Conservation (phyloP, 2,113 vertebrate species). For the Peucedramus taeniatus region DNA sequence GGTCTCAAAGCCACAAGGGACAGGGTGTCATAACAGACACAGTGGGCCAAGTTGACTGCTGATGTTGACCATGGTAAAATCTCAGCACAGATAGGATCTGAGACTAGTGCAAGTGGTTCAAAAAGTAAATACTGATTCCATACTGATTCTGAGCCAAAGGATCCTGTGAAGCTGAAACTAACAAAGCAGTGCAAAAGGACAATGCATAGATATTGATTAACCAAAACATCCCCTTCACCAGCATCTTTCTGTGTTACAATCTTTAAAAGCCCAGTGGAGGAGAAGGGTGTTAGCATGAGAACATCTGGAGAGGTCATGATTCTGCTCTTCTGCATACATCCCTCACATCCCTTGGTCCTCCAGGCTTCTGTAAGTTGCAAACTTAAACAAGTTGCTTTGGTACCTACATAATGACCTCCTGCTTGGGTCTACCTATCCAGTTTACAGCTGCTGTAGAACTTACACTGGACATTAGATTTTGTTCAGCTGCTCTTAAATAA, state of each 20-base stretch:
- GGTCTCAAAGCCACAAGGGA: neutral
- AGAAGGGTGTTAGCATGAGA: neutral
- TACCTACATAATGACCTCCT: neutral
- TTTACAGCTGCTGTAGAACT: neutral
- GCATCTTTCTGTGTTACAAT: neutral
- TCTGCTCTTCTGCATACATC: neutral
- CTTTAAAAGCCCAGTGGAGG: neutral
- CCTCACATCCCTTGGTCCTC: neutral
- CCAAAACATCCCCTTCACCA: neutral
- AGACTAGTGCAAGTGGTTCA: neutral
- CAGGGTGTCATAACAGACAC: neutral
- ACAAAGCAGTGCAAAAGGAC: neutral
- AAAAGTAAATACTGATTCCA: neutral
- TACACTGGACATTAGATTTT: neutral
- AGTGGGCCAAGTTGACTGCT: neutral
- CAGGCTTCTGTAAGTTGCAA: neutral
- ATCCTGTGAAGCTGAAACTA: neutral
- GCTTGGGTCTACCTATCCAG: neutral
- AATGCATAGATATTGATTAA: neutral
- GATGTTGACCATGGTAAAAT: neutral
- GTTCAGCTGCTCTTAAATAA: neutral
- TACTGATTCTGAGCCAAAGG: neutral
- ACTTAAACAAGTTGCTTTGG: neutral
- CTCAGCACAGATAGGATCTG: neutral
- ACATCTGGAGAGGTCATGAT: neutral